phyloP scores from a whole-genome alignment of 1,140 invertebrate genomes.

The Papilio polytes region DNA sequence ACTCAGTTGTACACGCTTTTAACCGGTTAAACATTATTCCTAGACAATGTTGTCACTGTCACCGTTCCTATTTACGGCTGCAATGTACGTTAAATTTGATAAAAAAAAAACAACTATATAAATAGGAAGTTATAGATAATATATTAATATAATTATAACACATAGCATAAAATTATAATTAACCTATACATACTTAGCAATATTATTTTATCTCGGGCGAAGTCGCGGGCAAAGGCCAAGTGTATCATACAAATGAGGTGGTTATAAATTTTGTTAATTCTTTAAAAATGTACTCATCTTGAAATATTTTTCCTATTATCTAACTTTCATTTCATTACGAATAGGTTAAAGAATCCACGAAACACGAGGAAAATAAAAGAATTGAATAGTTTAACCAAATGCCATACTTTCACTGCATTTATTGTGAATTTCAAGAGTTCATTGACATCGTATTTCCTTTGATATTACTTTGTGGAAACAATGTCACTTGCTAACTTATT shows the following conservation, averaged over 20 bases:
- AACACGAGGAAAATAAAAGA: not conserved
- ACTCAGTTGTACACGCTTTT: too few relatives aligned
- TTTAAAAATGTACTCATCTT: not conserved
- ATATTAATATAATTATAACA: too few relatives aligned
- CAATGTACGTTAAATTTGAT: too few relatives aligned
- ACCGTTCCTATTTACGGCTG: too few relatives aligned
- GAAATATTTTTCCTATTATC: not conserved
- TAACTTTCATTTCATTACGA: not conserved
- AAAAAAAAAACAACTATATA: too few relatives aligned
- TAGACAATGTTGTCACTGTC: too few relatives aligned
- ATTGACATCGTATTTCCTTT: slow-evolving; percentile 48
- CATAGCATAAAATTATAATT: too few relatives aligned
- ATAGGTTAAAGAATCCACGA: not conserved
- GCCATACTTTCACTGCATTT: slow-evolving; percentile 49
- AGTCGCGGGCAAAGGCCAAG: too few relatives aligned
- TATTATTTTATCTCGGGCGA: too few relatives aligned
- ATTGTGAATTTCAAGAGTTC: slow-evolving; percentile 50
- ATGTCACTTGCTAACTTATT: not conserved
- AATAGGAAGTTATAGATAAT: too few relatives aligned
- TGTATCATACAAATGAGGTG: not conserved
- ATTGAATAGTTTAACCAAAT: slow-evolving; percentile 23
- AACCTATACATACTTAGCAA: too few relatives aligned
- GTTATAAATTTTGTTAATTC: not conserved
- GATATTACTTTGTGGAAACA: slow-evolving; percentile 10
- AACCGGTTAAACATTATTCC: too few relatives aligned